Conservation (phyloP, 2,797 vertebrate species). For the Sylvilagus floridanus region DNA sequence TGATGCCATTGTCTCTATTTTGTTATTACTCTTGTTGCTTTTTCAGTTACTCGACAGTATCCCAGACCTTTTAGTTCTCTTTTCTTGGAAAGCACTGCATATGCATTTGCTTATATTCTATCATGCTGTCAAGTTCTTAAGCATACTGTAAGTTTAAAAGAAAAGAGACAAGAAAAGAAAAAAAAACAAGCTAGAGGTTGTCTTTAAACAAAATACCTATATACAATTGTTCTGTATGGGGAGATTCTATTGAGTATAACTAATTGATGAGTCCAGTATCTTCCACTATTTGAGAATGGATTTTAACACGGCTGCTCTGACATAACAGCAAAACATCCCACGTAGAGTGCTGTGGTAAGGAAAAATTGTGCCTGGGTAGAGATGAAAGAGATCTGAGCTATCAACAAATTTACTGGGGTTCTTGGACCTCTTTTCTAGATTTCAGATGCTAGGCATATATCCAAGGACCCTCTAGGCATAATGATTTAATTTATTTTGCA, state of each 20-base stretch:
- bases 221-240: background rate
- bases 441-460: background rate
- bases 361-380: background rate
- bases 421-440: background rate
- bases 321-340: background rate
- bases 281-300: background rate
- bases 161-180: background rate
- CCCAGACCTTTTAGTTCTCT: background rate
- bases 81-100: background rate
- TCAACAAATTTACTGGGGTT: background rate
- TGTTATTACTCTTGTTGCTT: background rate
- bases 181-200: background rate
- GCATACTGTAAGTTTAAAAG: background rate
- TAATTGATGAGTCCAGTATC: background rate
- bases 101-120: background rate
- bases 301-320: too few species aligned
- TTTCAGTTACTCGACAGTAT: fast-evolving
- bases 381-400: background rate
- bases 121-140: background rate
- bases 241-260: background rate
- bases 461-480: background rate
- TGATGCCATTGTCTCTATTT: background rate
- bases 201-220: slow-evolving; percentile 29
- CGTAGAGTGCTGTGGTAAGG: fast-evolving
- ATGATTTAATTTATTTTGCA: background rate